These are phyloP conservation scores for Ctenomys sociabilis DNA, from an alignment of 2,113 vertebrate genomes.

Conservation along the genomic window DNA sequence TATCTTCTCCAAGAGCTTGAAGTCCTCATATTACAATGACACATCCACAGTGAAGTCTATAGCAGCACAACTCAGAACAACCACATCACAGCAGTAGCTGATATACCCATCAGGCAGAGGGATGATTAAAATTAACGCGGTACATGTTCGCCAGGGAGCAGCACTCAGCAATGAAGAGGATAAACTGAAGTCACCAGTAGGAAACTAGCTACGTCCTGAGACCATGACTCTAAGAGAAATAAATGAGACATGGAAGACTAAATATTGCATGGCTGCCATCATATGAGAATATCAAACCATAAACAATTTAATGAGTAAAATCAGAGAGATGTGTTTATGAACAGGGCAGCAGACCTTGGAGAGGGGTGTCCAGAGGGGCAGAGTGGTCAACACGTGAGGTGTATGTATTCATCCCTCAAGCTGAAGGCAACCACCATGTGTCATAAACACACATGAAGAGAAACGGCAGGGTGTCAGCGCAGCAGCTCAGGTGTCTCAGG, in stretches of 20 bases:
- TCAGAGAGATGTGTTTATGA: not conserved
- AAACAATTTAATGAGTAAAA: not conserved
- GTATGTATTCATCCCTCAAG: not conserved
- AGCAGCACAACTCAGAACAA: not conserved
- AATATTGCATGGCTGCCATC: not conserved
- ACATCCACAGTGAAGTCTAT: not conserved
- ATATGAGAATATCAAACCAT: not conserved
- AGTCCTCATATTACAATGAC: not conserved
- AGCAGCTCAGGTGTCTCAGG: not conserved
- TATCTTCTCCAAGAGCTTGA: not conserved
- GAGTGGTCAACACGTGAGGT: fast-evolving
- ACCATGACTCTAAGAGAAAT: not conserved
- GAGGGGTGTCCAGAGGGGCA: not conserved
- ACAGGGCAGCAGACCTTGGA: not conserved
- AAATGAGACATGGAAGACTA: not conserved
- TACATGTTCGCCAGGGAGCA: not conserved
- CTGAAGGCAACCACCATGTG: not conserved
- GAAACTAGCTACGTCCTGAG: not conserved
- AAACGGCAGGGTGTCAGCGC: not conserved
- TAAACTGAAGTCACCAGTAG: not conserved
- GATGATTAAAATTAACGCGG: not conserved
- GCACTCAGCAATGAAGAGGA: not conserved
- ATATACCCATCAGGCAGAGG: not conserved
- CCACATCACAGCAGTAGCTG: not conserved
- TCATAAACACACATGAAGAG: not conserved